phyloP scores from a whole-genome alignment of 2,797 vertebrate species.

The Danio tinwini region DNA sequence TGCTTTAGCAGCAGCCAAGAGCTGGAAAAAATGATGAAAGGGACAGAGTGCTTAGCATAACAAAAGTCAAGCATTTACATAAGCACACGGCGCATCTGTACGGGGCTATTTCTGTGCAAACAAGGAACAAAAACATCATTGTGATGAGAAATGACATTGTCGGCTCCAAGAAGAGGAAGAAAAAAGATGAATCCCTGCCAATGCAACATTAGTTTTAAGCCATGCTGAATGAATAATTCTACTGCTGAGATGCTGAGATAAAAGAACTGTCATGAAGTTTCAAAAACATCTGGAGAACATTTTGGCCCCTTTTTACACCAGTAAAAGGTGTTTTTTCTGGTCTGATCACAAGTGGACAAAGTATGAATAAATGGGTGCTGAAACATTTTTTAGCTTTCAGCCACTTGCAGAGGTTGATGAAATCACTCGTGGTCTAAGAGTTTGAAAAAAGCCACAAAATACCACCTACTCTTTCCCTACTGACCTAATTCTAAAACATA shows the following conservation, averaged over 20 bases:
- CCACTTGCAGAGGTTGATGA: too few species aligned
- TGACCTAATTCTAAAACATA: too few species aligned
- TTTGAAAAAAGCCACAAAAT: too few species aligned
- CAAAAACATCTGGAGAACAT: not conserved
- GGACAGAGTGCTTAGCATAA: conserved; percentile 52
- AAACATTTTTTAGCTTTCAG: too few species aligned
- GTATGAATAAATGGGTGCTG: too few species aligned
- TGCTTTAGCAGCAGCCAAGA: conserved; percentile 45
- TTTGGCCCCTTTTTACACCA: not conserved
- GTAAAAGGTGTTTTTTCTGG: not conserved
- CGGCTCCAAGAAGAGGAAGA: conserved; percentile 1
- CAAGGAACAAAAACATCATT: conserved; percentile 48
- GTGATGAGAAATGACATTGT: conserved; percentile 39
- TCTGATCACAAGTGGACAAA: not conserved
- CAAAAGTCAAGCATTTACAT: conserved; percentile 60
- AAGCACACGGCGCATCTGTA: conserved; percentile 46
- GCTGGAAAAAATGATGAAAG: conserved; percentile 49
- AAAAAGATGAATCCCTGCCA: conserved; percentile 11
- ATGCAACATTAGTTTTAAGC: conserved; percentile 18
- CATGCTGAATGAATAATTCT: conserved; percentile 12
- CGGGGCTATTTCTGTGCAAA: conserved; percentile 53
- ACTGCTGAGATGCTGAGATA: conserved; percentile 8
- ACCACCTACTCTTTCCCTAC: too few species aligned
- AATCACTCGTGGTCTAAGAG: too few species aligned
- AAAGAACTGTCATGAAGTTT: conserved; percentile 14